phyloP scores from a whole-genome alignment of 2,113 vertebrate species.

The Mandrillus leucophaeus region DNA sequence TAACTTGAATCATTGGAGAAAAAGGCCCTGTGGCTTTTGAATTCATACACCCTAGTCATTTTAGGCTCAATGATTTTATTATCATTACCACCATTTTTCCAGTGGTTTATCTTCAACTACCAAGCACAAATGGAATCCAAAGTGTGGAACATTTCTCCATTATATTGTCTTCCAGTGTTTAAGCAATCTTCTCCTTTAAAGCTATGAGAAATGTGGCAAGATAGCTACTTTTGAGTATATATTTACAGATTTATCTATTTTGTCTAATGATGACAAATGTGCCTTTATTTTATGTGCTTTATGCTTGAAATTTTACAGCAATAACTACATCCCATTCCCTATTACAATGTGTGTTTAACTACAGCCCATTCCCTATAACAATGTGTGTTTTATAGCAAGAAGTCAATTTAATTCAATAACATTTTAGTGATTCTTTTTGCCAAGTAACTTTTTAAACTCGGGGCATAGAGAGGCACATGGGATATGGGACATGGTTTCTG shows the following conservation, averaged over 20 bases:
- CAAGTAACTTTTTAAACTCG: not conserved
- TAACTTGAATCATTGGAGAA: conserved; percentile 20
- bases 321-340: conserved; percentile 29
- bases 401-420: conserved; percentile 62
- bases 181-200: conserved; percentile 61
- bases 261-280: conserved; percentile 41
- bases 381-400: not conserved
- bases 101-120: conserved; percentile 71
- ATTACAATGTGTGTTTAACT: not conserved
- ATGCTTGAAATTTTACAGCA: conserved; percentile 40
- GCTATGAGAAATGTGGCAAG: conserved; percentile 51
- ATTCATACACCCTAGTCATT: conserved; percentile 27
- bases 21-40: not conserved
- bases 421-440: not conserved
- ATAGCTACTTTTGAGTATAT: conserved; percentile 12
- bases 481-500: not conserved
- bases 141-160: conserved; percentile 56
- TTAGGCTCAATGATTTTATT: conserved; percentile 73
- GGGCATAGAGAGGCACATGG: not conserved
- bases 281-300: conserved; percentile 4
- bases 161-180: conserved; percentile 48
- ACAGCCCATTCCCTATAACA: conserved; percentile 6
- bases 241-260: conserved; percentile 60
- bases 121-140: conserved; percentile 47
- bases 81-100: conserved; percentile 67